Percentiles rank a stretch among this genome's conserved stretches.
phyloP scores from a whole-genome alignment of 2,113 vertebrate genomes.

The Petromus typicus region DNA sequence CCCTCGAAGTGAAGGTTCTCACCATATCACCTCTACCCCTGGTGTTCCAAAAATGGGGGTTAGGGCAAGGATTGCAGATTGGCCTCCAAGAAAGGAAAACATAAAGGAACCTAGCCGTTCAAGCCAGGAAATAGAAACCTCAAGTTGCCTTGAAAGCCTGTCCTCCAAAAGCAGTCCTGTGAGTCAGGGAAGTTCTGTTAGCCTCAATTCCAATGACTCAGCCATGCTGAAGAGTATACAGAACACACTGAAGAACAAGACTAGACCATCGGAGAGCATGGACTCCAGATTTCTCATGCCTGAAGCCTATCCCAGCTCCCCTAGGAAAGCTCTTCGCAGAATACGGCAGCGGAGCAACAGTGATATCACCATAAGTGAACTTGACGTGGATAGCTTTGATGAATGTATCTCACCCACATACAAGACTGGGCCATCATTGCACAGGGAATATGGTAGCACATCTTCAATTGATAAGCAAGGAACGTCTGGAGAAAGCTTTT shows the following conservation, averaged over 20 bases:
- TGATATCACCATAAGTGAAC: constrained; percentile 96
- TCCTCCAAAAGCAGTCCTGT: constrained; percentile 92
- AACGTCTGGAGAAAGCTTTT: constrained; percentile 94
- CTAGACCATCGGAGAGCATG: constrained; percentile 91
- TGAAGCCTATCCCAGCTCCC: constrained; percentile 94
- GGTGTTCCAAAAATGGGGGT: constrained; percentile 98
- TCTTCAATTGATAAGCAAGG: constrained; percentile 98
- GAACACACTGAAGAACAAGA: constrained; percentile 94
- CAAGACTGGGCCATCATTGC: constrained; percentile 93
- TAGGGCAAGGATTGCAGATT: constrained; percentile 96
- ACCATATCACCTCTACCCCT: constrained; percentile 91
- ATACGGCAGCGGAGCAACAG: constrained; percentile 97
- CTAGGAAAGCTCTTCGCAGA: constrained; percentile 91
- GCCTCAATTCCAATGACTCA: constrained; percentile 93
- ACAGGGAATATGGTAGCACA: constrained; percentile 98
- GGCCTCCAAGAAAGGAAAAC: constrained; percentile 96
- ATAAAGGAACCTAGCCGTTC: constrained; percentile 88
- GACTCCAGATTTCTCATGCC: constrained; percentile 93
- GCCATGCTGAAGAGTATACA: constrained; percentile 96
- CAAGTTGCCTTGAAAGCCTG: constrained; percentile 92
- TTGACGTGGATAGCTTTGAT: constrained; percentile 95
- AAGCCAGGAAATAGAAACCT: constrained; percentile 90
- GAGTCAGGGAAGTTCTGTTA: constrained; percentile 91
- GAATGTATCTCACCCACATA: constrained; percentile 93
- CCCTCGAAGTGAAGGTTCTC: constrained; percentile 92